Conservation (phyloP, 2,113 vertebrate genomes). For the Tricholaema leucomelas region DNA sequence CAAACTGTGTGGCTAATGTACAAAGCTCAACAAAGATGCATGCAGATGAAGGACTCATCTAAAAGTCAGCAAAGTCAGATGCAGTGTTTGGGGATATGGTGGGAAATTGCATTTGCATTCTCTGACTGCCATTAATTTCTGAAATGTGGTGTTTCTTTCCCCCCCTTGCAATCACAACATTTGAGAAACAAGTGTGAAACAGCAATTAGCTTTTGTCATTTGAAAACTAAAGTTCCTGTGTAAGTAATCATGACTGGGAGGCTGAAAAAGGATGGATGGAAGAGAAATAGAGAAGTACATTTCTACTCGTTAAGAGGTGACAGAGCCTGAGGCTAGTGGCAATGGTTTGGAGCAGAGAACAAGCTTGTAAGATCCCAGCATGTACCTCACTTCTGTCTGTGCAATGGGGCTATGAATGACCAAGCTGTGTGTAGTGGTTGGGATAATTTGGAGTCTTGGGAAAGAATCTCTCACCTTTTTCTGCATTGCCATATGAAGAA, state of each 20-base stretch:
- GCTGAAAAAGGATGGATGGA: neutral
- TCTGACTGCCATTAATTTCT: neutral
- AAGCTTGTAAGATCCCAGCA: neutral
- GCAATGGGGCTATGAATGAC: neutral
- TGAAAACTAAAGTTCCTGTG: neutral
- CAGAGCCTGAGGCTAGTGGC: neutral
- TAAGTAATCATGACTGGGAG: neutral
- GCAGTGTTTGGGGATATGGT: neutral
- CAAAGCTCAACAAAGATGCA: neutral
- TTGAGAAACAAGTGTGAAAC: slow-evolving; percentile 18
- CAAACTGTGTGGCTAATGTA: neutral
- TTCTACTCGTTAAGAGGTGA: neutral
- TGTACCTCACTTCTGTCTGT: neutral
- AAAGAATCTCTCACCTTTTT: neutral
- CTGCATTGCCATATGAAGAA: neutral
- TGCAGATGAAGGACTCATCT: neutral
- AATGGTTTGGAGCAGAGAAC: neutral
- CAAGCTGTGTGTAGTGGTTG: fast-evolving
- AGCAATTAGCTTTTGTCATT: neutral
- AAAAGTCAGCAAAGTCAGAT: neutral
- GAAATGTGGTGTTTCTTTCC: neutral
- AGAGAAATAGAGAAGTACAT: neutral
- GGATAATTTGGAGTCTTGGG: neutral
- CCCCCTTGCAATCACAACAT: neutral
- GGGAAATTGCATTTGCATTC: neutral